A percentile compares a stretch with the other conserved stretches of the same genome.
These are phyloP conservation scores for Toxotes jaculatrix DNA, from an alignment of 2,113 vertebrate genomes.

Conservation along the genomic window DNA sequence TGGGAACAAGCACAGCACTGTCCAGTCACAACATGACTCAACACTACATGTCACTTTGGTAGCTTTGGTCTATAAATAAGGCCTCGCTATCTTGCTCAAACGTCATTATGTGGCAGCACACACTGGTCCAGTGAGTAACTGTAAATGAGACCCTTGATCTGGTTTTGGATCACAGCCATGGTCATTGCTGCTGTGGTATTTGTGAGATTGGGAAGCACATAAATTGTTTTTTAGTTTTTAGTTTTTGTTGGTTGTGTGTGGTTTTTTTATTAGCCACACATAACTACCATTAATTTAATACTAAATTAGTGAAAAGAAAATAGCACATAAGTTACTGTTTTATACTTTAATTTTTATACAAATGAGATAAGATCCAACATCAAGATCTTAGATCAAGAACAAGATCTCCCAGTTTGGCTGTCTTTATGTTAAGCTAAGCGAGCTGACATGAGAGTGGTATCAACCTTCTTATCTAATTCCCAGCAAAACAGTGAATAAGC, in stretches of 20 bases:
- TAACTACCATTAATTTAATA: too few species aligned
- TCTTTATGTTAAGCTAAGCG: too few species aligned
- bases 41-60: background rate
- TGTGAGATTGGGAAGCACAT: background rate
- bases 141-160: conserved; percentile 31
- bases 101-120: conserved; percentile 1
- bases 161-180: background rate
- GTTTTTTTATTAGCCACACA: background rate
- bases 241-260: too few species aligned
- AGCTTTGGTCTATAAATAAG: conserved; percentile 49
- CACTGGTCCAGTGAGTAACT: background rate
- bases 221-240: background rate
- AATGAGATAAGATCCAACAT: too few species aligned
- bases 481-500: too few species aligned
- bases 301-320: too few species aligned
- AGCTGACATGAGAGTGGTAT: too few species aligned
- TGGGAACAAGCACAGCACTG: conserved; percentile 1
- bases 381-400: too few species aligned
- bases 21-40: conserved; percentile 32
- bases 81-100: conserved; percentile 19
- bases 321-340: background rate
- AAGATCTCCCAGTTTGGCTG: too few species aligned
- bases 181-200: background rate
- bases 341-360: background rate
- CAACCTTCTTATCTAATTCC: too few species aligned